phyloP scores from a whole-genome alignment of 1,140 invertebrate genomes.

The Proctacanthus coquilletti region DNA sequence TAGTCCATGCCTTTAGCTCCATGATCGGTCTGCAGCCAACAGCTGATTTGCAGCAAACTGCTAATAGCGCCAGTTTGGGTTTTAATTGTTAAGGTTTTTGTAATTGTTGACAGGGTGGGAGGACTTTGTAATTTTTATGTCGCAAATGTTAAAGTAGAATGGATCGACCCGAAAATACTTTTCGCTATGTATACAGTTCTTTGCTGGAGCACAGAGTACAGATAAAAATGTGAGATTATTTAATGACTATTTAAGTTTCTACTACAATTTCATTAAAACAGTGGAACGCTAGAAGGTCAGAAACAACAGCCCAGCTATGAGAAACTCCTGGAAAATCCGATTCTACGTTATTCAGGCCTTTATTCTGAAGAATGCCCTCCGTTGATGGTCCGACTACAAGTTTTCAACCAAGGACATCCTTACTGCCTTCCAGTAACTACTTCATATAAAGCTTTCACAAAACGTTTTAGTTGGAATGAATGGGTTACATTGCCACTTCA shows the following conservation, averaged over 20 bases:
- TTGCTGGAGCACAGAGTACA: conserved; percentile 71
- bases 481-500: conserved; percentile 87
- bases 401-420: conserved; percentile 68
- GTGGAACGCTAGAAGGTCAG: conserved; percentile 88
- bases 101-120: no score
- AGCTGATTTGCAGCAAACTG: no score
- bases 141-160: no score
- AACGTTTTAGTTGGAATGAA: conserved; percentile 96
- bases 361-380: conserved; percentile 72
- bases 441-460: conserved; percentile 85
- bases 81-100: no score
- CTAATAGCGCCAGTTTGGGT: no score
- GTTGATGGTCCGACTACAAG: conserved; percentile 73
- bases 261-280: conserved; percentile 31
- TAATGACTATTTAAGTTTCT: no score
- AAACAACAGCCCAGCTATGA: conserved; percentile 71
- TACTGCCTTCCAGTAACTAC: conserved; percentile 80
- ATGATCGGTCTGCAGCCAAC: no score
- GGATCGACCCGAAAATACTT: conserved; percentile 46
- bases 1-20: no score
- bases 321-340: conserved; percentile 70
- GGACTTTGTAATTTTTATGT: no score
- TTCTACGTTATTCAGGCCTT: conserved; percentile 80
- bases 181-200: conserved; percentile 81
- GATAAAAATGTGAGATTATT: conserved; percentile 92